Base-by-base conservation (phyloP, 2,888 invertebrate species). In the Campoletis raptor region DNA sequence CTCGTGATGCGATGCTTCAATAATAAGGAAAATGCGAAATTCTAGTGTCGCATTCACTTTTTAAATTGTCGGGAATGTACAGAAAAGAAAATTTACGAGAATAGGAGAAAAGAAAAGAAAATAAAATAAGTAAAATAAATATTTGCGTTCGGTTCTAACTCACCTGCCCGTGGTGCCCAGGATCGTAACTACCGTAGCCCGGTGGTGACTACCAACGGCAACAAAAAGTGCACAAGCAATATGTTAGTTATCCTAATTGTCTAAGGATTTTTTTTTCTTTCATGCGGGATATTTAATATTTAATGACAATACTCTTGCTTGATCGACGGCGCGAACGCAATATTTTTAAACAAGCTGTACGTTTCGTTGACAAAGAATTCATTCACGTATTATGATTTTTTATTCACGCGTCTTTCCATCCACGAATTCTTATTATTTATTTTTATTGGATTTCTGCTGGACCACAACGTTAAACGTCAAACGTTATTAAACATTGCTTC, bases 171-270 rank as follows among this genome's bases (percentile, higher is more conserved):
- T 88, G 90, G 52, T 92, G 91, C 78, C 88, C 89, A 83, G 90
- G 88, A 83, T 92, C 90, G 89, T 86, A 83, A 84, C 84, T 88
- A 89, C 90, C 90, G 87, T 88, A 90, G 85, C 92, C 88, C 76
- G 91, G 89, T 89, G 91, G 91, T 88, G 88, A 88, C 93, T 93
- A 92, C 88, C 89, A 90, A 90, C 86, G 87, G 88, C 87, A 91
- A 90, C 87, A 91, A 89, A 89, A 85, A 89, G 89, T 91, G 91
- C 91, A 92, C 90, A 93, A 91, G 91, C 92, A 90, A 90, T 73
- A 54, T 88, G 88, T 91, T 91, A 89, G 90, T 92, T 89, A 89
- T 86, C 85, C 89, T 90, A 91, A 89, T 89, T 61, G 24, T 30
- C 61, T 61, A 61, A 61, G 30, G 86, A 57, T 57, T 40, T 70